Conservation (phyloP, 2,888 invertebrate genomes). For the Tanypteryx hageni region DNA sequence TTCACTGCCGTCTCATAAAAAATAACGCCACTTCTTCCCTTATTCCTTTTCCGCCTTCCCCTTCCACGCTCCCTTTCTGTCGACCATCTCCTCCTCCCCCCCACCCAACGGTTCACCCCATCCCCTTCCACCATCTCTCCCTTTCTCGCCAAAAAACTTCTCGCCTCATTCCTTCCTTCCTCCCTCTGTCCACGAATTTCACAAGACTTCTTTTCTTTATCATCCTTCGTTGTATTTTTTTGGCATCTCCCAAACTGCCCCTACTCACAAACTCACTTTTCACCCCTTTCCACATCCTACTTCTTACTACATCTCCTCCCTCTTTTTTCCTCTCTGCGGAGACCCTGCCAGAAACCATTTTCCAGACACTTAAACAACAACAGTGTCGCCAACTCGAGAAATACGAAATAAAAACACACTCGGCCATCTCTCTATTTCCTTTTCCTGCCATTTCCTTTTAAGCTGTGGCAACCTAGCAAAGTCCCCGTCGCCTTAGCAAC, state of each 20-base stretch:
- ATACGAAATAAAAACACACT: slow-evolving; percentile 48
- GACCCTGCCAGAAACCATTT: slow-evolving; percentile 45
- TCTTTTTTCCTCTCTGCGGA: background rate
- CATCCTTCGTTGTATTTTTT: background rate
- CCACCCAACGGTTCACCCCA: too few species aligned
- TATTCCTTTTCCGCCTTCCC: background rate
- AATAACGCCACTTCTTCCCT: slow-evolving; percentile 49
- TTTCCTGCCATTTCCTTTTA: slow-evolving; percentile 53
- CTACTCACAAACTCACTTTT: background rate
- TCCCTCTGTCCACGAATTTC: slow-evolving; percentile 21
- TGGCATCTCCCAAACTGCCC: slow-evolving; percentile 46
- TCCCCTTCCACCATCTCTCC: background rate
- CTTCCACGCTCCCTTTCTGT: background rate
- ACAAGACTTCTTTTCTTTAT: slow-evolving; percentile 41
- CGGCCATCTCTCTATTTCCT: slow-evolving; percentile 35
- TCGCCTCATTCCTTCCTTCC: slow-evolving; percentile 39
- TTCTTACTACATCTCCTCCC: background rate
- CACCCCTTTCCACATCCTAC: background rate
- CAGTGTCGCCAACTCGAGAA: slow-evolving; percentile 47
- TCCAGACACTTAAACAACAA: slow-evolving; percentile 61
- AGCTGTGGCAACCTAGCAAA: background rate
- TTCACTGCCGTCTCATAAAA: slow-evolving; percentile 56
- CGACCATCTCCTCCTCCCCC: too few species aligned
- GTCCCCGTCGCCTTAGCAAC: slow-evolving; percentile 31
- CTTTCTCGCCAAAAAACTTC: slow-evolving; percentile 2